A percentile compares a stretch with the other conserved stretches of the same genome.
Evolutionary conservation across 2,797 vertebrate genomes (phyloP).

Genomic region (Columba guinea): DNA sequence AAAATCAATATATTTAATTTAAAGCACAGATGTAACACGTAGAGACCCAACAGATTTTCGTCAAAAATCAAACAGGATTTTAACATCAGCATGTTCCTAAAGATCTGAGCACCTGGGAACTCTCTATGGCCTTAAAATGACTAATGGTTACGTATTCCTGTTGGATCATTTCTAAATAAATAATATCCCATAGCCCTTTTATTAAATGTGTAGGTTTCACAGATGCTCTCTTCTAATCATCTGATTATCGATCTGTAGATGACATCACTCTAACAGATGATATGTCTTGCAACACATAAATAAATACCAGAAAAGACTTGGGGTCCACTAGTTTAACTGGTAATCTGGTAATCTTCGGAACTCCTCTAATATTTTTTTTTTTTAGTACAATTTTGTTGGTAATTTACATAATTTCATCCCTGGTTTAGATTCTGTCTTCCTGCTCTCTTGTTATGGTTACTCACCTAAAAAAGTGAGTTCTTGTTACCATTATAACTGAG

Average conservation of each 20-base stretch:
- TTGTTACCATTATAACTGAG: neutral
- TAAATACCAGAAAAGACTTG: neutral
- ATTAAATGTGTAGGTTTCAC: conserved; percentile 47
- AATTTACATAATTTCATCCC: neutral
- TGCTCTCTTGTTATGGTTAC: neutral
- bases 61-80: conserved; percentile 28
- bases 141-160: neutral
- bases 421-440: neutral
- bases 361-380: neutral
- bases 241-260: neutral
- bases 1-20: conserved; percentile 52
- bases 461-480: neutral
- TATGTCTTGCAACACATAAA: neutral
- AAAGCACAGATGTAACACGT: neutral
- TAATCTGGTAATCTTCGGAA: neutral
- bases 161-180: conserved; percentile 37
- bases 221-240: conserved; percentile 37
- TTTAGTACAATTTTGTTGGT: neutral
- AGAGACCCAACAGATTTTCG: neutral
- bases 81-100: neutral
- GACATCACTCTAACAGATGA: conserved; percentile 34
- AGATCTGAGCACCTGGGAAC: neutral
- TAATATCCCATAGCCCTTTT: conserved; percentile 6
- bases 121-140: conserved; percentile 12
- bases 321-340: neutral